Conservation (phyloP, 1,140 invertebrate species). For the Drosophila orosa region DNA sequence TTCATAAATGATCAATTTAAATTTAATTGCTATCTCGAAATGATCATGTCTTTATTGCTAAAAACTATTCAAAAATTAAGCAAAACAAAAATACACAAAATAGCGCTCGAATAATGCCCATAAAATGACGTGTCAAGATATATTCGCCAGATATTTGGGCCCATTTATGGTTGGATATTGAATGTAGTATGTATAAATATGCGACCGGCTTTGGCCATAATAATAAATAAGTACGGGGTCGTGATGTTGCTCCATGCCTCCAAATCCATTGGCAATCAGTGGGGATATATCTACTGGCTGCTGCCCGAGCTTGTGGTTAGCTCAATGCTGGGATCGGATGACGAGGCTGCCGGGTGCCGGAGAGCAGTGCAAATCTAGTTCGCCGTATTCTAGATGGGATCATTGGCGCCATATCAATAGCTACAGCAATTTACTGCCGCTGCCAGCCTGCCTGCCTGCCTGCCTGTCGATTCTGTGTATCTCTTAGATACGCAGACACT, state of each 20-base stretch:
- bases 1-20: not conserved
- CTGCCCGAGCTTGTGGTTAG: slow-evolving; percentile 39
- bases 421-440: slow-evolving; percentile 33
- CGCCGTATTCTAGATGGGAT: slow-evolving; percentile 39
- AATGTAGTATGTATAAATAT: slow-evolving; percentile 37
- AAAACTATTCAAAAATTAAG: not conserved
- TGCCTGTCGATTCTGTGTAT: slow-evolving; percentile 28
- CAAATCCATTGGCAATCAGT: slow-evolving; percentile 39
- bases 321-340: slow-evolving; percentile 43
- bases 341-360: slow-evolving; percentile 28
- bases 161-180: slow-evolving; percentile 48
- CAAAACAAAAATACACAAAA: slow-evolving; percentile 6
- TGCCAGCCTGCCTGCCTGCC: no score
- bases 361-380: slow-evolving; percentile 43
- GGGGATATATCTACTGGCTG: slow-evolving; percentile 32
- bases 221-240: slow-evolving; percentile 48
- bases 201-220: slow-evolving; percentile 48
- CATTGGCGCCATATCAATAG: slow-evolving; percentile 53
- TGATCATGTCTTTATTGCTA: not conserved
- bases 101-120: slow-evolving; percentile 15
- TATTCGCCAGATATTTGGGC: slow-evolving; percentile 18
- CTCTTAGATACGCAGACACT: slow-evolving; percentile 32
- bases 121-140: slow-evolving; percentile 33
- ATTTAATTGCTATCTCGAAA: not conserved
- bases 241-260: slow-evolving; percentile 35